Base-by-base conservation (phyloP, 2,797 vertebrate genomes). In the Chiroxiphia lanceolata region DNA sequence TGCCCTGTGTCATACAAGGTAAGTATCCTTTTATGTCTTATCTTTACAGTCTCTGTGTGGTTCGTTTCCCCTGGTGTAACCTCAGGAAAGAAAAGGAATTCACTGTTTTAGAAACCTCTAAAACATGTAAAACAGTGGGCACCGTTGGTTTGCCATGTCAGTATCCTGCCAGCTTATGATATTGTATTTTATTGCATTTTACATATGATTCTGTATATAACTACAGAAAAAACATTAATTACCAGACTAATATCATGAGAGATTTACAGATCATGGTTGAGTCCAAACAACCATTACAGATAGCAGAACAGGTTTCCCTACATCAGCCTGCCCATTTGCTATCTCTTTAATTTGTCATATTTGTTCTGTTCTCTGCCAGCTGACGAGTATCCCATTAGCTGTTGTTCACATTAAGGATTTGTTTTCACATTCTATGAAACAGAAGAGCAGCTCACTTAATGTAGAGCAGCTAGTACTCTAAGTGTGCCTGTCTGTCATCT, bases 181-280 rank as follows among this genome's bases (percentile, higher is more conserved):
- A 23, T 0, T 76, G 36, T 11, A 51, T 51, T 69, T 76, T 25
- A 56, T 12, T 59, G 38, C 9, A 9, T 3, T 25, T 26, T 21
- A 15, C 34, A 21, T 2, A 21, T 0, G 0, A n/a, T 7, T 72
- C 63, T 69, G 20, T 33, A 19, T 7, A 29, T 13, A 51, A 80
- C 4, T 78, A 42, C 31, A 83, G 65, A 67, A 68, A 68, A 83
- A 65, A 31, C 9, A 29, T 18, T 59, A 44, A 7, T 56, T 44
- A 42, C 16, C 51, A 80, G 27, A 36, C 17, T 50, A 48, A 83
- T 17, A 19, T 15, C 27, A 34, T 18, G 15, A 79, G 38, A 61
- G 27, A 36, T 26, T n/a, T 7, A 38, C 34, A 59, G 21, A 65
- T 16, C 60, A 80, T 1, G 26, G 19, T 22, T 27, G 44, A 88